Percentiles rank a stretch among this genome's conserved stretches.
phyloP scores from a whole-genome alignment of 37 sponge, comb jelly and placozoan genomes.

The Hormiphora californensis region DNA sequence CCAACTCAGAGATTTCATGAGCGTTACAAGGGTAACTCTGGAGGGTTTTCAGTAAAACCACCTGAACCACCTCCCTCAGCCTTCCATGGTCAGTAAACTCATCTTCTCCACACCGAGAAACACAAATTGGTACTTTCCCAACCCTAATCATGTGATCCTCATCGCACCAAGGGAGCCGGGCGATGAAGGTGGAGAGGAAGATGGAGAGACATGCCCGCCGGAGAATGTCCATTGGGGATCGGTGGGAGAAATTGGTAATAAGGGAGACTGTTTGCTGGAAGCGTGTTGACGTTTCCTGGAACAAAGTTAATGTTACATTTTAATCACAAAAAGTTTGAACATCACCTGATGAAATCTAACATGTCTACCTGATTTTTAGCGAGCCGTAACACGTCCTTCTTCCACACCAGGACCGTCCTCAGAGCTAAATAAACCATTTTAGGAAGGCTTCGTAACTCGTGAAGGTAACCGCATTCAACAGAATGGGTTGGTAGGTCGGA shows the following conservation, averaged over 20 bases:
- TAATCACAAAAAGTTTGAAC: not conserved
- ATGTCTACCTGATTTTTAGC: not conserved
- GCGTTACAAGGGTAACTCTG: conserved; percentile 54
- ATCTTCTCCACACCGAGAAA: not conserved
- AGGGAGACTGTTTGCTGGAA: not conserved
- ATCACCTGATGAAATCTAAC: not conserved
- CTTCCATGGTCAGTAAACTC: not conserved
- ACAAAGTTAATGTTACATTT: no score
- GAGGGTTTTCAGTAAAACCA: not conserved
- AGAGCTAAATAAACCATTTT: conserved; percentile 30
- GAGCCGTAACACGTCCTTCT: not conserved
- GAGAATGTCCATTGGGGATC: conserved; percentile 19
- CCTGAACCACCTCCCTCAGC: not conserved
- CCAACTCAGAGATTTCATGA: conserved; percentile 30
- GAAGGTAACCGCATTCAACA: conserved; percentile 28
- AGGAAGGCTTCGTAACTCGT: not conserved
- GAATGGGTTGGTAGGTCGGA: not conserved
- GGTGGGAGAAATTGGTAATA: not conserved
- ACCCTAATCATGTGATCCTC: not conserved
- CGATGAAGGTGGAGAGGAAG: not conserved
- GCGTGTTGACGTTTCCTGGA: conserved; percentile 2
- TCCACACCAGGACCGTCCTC: not conserved
- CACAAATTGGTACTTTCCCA: not conserved
- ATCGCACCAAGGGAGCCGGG: not conserved
- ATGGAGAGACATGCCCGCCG: not conserved